Base-by-base conservation (phyloP, 2,797 vertebrate species). In the Pangasius larnaudii region DNA sequence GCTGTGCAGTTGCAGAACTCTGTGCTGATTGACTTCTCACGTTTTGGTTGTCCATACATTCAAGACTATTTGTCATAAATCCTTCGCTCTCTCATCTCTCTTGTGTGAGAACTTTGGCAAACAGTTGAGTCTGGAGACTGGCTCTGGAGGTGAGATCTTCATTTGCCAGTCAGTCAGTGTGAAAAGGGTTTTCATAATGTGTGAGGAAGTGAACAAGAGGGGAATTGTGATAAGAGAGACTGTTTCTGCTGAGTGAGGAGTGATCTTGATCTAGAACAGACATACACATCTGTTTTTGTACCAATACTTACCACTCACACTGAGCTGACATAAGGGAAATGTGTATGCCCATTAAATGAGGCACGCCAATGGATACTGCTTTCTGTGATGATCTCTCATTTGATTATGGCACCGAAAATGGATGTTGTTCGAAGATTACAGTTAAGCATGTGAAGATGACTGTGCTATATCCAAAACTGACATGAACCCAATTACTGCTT, bases 121-220 rank as follows among this genome's bases (percentile, higher is more conserved):
- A 19, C 3, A 24, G 46, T n/a, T 11, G n/a, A 84, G 59, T 22
- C 39, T 30, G 7, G 22, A 46, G 58, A 33, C 53, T 13, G 51
- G 49, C 11, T 79, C 18, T 59, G 10, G 33, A 39, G 33, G 8
- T 61, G 14, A 49, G 39, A 83, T 82, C 27, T 83, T 19, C 61
- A 49, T 84, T 51, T 67, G 61, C 14, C 24, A 61, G 19, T 79
- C 7, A 56, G 27, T 53, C n/a, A 1, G n/a, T 39, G 19, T 59
- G 53, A 59, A 80, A 18, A 79, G 33, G 39, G 24, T 83, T 83
- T 83, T 83, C 42, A 83, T 65, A 33, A 82, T 82, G 56, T 63
- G 79, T 46, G 13, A 46, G 79, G 33, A 67, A 22, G 46, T 22
- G n/a, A 84, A 84, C 63, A 84, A 67, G 39, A 39, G 33, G 27